These are phyloP conservation scores for Holothuria scabra DNA, from an alignment of 53 echinoderm and acorn worm species.

Conservation along the genomic window DNA sequence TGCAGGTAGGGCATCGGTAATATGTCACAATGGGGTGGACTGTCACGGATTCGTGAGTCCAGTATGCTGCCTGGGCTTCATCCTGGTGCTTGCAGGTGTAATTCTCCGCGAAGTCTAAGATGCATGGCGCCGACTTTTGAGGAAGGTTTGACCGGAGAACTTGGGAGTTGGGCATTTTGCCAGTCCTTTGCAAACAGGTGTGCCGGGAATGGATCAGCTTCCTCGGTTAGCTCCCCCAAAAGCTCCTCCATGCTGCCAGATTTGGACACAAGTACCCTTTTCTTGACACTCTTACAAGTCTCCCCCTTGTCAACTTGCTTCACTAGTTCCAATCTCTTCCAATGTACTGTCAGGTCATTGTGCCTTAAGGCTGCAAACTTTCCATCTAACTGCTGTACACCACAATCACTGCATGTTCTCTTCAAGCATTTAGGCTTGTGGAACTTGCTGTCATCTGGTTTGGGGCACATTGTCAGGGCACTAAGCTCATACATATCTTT, in stretches of 20 bases:
- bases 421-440: constrained; percentile 38
- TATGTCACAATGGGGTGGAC: neutral
- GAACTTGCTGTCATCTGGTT: constrained; percentile 23
- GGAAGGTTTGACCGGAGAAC: neutral
- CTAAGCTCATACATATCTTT: constrained; percentile 30
- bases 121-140: neutral
- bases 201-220: constrained; percentile 10
- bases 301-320: constrained; percentile 15
- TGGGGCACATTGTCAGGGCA: constrained; percentile 37
- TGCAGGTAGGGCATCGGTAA: neutral
- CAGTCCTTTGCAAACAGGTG: constrained; percentile 63
- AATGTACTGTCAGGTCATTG: constrained; percentile 20
- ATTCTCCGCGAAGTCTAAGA: neutral
- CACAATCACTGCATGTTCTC: constrained; percentile 48
- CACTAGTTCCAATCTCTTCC: constrained; percentile 51
- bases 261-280: neutral
- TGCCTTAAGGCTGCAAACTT: constrained; percentile 19
- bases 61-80: neutral
- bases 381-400: constrained; percentile 42
- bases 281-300: constrained; percentile 3
- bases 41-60: neutral
- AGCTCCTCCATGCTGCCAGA: constrained; percentile 18
- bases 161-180: constrained; percentile 34
- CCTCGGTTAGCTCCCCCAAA: constrained; percentile 26
- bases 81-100: neutral